Evolutionary conservation across 2,888 invertebrate species (phyloP), one percentile per base, ranked within the genome.

Genomic region (Ectemnius lituratus): DNA sequence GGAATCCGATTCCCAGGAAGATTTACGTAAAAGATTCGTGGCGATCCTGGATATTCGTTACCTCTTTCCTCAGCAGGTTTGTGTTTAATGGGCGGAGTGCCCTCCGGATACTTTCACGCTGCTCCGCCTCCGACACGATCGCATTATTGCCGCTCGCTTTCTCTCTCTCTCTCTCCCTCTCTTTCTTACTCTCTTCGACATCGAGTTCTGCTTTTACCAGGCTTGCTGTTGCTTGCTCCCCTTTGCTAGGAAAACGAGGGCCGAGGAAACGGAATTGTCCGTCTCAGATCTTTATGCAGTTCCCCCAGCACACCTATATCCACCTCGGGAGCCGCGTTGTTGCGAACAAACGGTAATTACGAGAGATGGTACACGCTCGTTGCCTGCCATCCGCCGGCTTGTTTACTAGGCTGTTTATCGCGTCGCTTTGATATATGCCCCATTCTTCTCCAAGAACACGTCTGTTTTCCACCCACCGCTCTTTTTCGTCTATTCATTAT

Each of bases 41-140:
- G 49, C 45, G 47, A 71, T 78, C 73, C 67, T 62, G 57, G 63
- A 68, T 63, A 70, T 76, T 78, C 76, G 76, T 80, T 79, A 73
- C 71, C 73, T 78, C 82, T 82, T 75, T 75, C 61, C 75, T 62
- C 70, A 67, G 64, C 76, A 82, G 83, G 78, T 81, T 79, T 78
- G 78, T 78, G 82, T 81, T 81, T 81, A 77, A 84, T 83, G 84
- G 85, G 80, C 85, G 85, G 84, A 75, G 79, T 85, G 83, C 81
- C 81, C 83, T 75, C 76, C 77, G 79, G 79, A 82, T 75, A 78
- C 78, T 80, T 79, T 73, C 76, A 65, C 70, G 67, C 75, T 79
- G 86, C 84, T 77, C 83, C 84, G 85, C 84, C 85, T 82, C 74
- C 79, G 64, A 79, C 75, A 76, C 80, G 77, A 78, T 76, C 76